These are phyloP conservation scores for Canis aureus DNA, from an alignment of 2,113 vertebrate species.

Conservation along the genomic window DNA sequence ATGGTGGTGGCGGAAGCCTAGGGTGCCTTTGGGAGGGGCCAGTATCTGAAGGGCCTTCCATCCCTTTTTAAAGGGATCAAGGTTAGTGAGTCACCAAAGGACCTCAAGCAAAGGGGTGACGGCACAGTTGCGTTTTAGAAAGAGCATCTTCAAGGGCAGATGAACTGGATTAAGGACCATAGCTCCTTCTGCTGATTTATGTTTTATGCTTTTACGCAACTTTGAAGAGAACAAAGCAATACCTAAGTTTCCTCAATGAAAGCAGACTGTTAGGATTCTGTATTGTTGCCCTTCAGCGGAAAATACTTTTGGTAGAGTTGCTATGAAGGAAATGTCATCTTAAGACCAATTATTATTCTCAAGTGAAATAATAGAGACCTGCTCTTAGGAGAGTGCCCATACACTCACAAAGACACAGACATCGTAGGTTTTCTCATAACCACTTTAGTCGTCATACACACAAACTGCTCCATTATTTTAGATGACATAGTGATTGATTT, in stretches of 20 bases:
- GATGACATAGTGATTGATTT: not conserved
- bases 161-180: not conserved
- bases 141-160: not conserved
- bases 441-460: not conserved
- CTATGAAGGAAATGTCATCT: constrained; percentile 42
- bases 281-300: constrained; percentile 10
- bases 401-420: not conserved
- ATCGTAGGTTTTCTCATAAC: not conserved
- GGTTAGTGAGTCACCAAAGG: not conserved
- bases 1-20: not conserved
- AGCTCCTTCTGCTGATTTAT: not conserved
- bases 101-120: not conserved
- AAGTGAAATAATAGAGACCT: not conserved
- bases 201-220: not conserved
- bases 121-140: not conserved
- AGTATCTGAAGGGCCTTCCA: not conserved
- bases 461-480: constrained; percentile 20
- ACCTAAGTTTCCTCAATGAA: not conserved
- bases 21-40: not conserved
- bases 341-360: constrained; percentile 3
- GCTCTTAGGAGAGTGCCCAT: not conserved
- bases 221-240: constrained; percentile 7
- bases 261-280: not conserved
- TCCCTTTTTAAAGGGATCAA: not conserved
- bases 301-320: constrained; percentile 17